Conservation (phyloP, 2,888 invertebrate species). For the Limnephilus rhombicus region DNA sequence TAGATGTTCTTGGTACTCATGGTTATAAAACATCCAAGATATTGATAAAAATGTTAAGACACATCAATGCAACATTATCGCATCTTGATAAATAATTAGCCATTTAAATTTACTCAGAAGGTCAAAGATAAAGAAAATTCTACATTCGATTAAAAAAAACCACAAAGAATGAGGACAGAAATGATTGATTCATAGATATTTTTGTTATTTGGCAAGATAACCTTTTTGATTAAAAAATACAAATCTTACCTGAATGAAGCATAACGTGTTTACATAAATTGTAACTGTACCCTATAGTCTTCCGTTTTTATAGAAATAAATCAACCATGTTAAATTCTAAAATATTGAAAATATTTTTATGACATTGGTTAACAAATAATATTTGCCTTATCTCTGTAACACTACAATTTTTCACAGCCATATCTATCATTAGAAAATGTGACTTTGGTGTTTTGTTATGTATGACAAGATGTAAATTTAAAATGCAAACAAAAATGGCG, state of each 20-base stretch:
- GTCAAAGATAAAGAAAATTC: neutral
- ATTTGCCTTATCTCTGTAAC: neutral
- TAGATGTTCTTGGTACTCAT: neutral
- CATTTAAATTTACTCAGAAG: neutral
- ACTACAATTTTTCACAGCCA: neutral
- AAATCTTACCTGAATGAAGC: neutral
- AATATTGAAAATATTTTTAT: neutral
- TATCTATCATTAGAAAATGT: neutral
- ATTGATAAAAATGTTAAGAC: neutral
- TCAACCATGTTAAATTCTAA: neutral
- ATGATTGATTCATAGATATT: neutral
- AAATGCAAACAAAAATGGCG: neutral
- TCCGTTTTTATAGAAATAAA: neutral
- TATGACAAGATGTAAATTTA: neutral
- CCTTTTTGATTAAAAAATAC: neutral
- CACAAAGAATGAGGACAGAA: neutral
- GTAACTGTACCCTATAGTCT: neutral
- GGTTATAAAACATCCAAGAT: neutral
- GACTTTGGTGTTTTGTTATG: neutral
- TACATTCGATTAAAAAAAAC: neutral
- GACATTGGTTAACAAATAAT: neutral
- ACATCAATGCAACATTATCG: neutral
- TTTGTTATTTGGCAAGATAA: neutral
- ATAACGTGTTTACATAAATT: neutral
- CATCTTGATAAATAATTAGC: neutral